Base-by-base conservation (phyloP, 1,140 invertebrate genomes). In the Zaprionus lachaisei region DNA sequence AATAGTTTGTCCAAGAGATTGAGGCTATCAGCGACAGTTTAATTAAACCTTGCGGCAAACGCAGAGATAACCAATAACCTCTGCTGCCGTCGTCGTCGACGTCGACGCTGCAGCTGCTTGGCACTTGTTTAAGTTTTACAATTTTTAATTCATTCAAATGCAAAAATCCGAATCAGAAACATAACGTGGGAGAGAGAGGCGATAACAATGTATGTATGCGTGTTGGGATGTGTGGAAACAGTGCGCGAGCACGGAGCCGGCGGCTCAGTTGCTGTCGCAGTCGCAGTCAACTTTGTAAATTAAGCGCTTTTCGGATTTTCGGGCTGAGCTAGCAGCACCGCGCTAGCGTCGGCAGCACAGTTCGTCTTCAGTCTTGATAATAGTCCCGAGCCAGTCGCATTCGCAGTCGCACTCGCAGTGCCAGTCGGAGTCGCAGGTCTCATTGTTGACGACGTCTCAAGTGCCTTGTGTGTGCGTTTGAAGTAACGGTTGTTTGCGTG, bases 71-170 rank as follows among this genome's bases (percentile, higher is more conserved):
- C 67, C 67, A 69, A 74, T 74, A 74, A 74, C 56, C 72, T 67
- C 37, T 56, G 28, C 56, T 12, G 22, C 26, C 9, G 47, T 65
- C n/a, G 63, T 1, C 49, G 51, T 20, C 61, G 44, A 1, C n/a
- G 61, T 28, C 15, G 62, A 2, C 15, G 22, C 24, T 31, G 44
- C 41, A 9, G 49, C 61, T 63, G 51, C 51, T 56, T 56, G 62
- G 20, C 44, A 64, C 67, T 70, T 63, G 60, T 60, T 69, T 72
- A 47, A 68, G 12, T 73, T 82, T 86, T 86, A 86, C 83, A 86
- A 86, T 68, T 87, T 86, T 77, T 31, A 80, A 83, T 86, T 86
- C 83, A 86, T 86, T 79, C 83, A 87, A 87, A 80, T 82, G 83
- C 83, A 73, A 86, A 86, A 85, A 71, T 76, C 56, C 57, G 67